These are phyloP conservation scores for Chesias legatella DNA, from an alignment of 2,888 invertebrate species.

Conservation along the genomic window DNA sequence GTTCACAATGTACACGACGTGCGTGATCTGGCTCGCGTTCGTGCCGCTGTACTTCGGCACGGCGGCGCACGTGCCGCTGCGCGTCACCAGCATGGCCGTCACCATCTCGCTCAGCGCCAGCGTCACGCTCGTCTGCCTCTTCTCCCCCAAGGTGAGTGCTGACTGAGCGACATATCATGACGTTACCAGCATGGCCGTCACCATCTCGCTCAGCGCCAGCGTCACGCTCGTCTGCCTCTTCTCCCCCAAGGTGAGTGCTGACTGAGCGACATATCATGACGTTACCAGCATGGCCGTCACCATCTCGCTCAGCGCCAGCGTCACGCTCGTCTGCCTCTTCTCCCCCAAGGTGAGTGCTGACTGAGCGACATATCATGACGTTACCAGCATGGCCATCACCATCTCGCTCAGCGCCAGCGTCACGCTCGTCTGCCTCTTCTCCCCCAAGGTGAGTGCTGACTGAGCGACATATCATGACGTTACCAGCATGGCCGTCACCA, in stretches of 20 bases:
- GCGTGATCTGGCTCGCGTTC: slow-evolving; percentile 98
- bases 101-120: slow-evolving; percentile 96
- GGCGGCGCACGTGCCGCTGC: slow-evolving; percentile 92
- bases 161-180: too few species aligned
- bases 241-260: too few species aligned
- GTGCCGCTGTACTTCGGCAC: slow-evolving; percentile 98
- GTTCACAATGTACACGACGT: slow-evolving; percentile 99
- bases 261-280: too few species aligned
- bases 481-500: too few species aligned
- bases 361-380: too few species aligned
- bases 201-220: slow-evolving; percentile 95
- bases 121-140: slow-evolving; percentile 95
- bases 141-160: slow-evolving; percentile 97
- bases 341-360: too few species aligned
- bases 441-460: too few species aligned
- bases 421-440: too few species aligned
- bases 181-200: slow-evolving; percentile 98
- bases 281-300: slow-evolving; percentile 98
- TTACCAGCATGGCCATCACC: too few species aligned
- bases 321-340: slow-evolving; percentile 95
- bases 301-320: slow-evolving; percentile 95
- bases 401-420: too few species aligned
- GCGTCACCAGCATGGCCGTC: slow-evolving; percentile 97
- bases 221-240: slow-evolving; percentile 96
- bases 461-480: too few species aligned